Evolutionary conservation across 2,797 vertebrate genomes (phyloP).

Genomic region (Semotilus atromaculatus): DNA sequence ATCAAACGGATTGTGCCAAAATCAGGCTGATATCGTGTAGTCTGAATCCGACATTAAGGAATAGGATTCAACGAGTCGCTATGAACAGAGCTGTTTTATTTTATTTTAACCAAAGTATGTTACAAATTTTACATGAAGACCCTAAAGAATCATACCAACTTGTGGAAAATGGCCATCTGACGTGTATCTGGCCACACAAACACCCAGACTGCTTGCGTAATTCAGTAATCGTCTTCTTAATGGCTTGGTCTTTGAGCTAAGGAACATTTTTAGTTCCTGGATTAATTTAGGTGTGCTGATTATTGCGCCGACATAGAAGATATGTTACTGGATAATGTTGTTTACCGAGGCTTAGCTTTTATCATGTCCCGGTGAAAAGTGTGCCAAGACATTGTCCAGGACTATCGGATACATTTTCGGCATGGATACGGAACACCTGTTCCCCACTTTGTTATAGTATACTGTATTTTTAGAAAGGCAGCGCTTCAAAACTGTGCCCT

Average conservation of each 20-base stretch:
- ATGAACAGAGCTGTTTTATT: too few species aligned
- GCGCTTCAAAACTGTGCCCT: neutral
- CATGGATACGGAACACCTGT: constrained; percentile 43
- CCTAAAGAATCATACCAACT: too few species aligned
- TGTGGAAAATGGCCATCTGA: too few species aligned
- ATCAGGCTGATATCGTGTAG: too few species aligned
- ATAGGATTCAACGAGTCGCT: too few species aligned
- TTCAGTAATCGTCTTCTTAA: constrained; percentile 23
- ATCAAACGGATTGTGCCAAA: too few species aligned
- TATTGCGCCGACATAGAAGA: constrained; percentile 31
- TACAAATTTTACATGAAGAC: too few species aligned
- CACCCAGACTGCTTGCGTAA: constrained; percentile 30
- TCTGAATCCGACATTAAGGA: neutral
- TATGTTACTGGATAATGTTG: constrained; percentile 40
- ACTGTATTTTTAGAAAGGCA: constrained; percentile 41
- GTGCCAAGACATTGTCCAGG: constrained; percentile 43
- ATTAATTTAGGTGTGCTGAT: constrained; percentile 15
- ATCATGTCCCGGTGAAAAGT: constrained; percentile 22
- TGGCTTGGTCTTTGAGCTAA: constrained; percentile 31
- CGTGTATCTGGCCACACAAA: constrained; percentile 18
- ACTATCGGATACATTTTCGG: constrained; percentile 10
- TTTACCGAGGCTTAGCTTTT: constrained; percentile 41
- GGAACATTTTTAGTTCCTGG: constrained; percentile 28
- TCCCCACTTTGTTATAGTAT: constrained; percentile 48
- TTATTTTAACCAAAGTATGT: too few species aligned